Evolutionary conservation across 1,140 invertebrate species (phyloP), one percentile per base, ranked within the genome.

Genomic region (Bombus affinis): DNA sequence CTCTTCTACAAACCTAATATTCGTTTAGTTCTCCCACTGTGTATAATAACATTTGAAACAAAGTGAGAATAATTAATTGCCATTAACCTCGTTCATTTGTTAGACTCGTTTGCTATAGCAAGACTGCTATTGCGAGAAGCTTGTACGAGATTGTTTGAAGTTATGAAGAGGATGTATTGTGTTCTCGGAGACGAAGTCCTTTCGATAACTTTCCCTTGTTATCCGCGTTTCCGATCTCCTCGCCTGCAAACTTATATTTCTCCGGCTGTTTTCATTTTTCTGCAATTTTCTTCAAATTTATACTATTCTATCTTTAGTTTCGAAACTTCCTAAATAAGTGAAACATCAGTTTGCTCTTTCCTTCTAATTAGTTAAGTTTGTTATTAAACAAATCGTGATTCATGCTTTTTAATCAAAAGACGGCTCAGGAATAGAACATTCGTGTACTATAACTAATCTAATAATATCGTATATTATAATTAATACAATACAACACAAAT

Each of bases 11-110:
- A 68, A 68, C n/a, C 6, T 22, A 32, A 35, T 35, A 68, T 70
- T 70, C 35, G 68, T 70, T 70, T 37, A 37, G 35, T 39, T 70
- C 10, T 44, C 28, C 18, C 28, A n/a, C 2, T 28, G 13, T 25
- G 42, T 18, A 37, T 13, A 35, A 66, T 44, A 32, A 25, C 32
- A 15, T 81, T 57, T 37, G 37, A 32, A 32, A n/a, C 37, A 8
- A 70, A 53, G n/a, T 81, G 68, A 39, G 47, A 81, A 57, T 73
- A 81, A 81, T 81, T 81, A 81, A 57, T 81, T 81, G 47, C 47
- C 47, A 81, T 81, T 81, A 81, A 42, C 79, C 79, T 22, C 13
- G 53, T 73, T 71, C 47, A 39, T 70, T 72, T 25, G 39, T 12
- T 39, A 22, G 22, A 73, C 72, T 59, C 44, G 37, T 42, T 32